A percentile compares a stretch with the other conserved stretches of the same genome.
These are phyloP conservation scores for Torymus texanus DNA, from an alignment of 2,888 invertebrate genomes.

Conservation along the genomic window DNA sequence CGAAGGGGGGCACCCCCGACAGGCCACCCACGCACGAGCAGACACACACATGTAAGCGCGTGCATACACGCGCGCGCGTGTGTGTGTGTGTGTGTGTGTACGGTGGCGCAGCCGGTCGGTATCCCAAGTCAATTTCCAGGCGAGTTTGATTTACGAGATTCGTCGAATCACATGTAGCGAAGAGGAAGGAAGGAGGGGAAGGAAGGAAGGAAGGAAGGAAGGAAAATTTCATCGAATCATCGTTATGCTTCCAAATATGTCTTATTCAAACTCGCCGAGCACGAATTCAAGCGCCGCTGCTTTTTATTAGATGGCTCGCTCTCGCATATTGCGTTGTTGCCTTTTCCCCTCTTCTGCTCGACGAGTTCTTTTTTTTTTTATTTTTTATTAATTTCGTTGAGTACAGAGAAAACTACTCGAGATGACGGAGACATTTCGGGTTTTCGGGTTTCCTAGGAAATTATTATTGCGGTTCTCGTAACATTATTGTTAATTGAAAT, in stretches of 20 bases:
- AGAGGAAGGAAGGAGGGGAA: background rate
- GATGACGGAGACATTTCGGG: too few species aligned
- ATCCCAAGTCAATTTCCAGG: constrained; percentile 34
- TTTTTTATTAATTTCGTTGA: background rate
- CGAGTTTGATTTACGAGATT: constrained; percentile 44
- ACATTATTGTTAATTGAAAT: too few species aligned
- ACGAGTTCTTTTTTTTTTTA: background rate
- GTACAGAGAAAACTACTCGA: too few species aligned
- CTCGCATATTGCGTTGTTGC: background rate
- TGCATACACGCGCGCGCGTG: too few species aligned
- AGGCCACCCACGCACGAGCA: too few species aligned
- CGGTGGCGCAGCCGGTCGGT: background rate
- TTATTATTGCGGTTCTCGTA: too few species aligned
- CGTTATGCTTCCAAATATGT: constrained; percentile 24
- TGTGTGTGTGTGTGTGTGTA: background rate
- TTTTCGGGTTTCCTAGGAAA: too few species aligned
- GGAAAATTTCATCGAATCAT: constrained; percentile 48
- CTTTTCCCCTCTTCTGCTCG: background rate
- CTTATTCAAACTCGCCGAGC: constrained; percentile 10
- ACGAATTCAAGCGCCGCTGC: background rate
- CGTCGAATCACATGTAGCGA: constrained; percentile 6
- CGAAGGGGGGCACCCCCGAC: too few species aligned
- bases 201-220: constrained; percentile 23
- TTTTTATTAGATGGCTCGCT: constrained; percentile 4
- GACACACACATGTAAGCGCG: background rate